Evolutionary conservation across 53 echinoderm and acorn worm genomes (phyloP), one percentile per base, ranked within the genome.

Genomic region (Paracentrotus lividus): DNA sequence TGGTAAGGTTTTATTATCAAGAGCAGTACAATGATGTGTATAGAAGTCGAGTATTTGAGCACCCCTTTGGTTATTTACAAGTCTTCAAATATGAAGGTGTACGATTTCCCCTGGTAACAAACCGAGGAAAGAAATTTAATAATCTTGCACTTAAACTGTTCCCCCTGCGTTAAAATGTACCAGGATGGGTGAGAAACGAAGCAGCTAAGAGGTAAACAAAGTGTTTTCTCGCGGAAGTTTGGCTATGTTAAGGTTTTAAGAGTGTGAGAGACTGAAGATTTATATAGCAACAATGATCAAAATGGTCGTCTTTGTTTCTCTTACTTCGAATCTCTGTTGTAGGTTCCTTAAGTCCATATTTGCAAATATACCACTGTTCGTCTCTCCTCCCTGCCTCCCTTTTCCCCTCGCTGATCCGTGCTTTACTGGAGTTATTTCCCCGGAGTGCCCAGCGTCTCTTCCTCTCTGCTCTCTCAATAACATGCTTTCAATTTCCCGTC

Each of bases 401-500:
- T 14, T 31, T 49, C 44, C 72, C 72, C 43, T 36, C 57, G 56
- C 64, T 27, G 36, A 59, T 18, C 88, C 88, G 88, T 88, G 88
- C 43, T 88, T 40, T 20, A 65, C 64, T 29, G 31, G 52, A 90
- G 90, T 90, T 90, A 90, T 90, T 90, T 90, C 90, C 90, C 90
- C 90, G 42, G 90, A 68, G 90, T 90, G 88, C 88, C 20, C 1
- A n/a, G 45, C 90, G 52, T 51, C 40, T 69, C 90, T 67, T 67
- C 90, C 90, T 90, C 49, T 33, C 8, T 9, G n/a, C 52, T 15
- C 72, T 64, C 90, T 67, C 72, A 21, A 23, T 60, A 65, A 61
- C 88, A 88, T 88, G 43, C 88, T 36, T 64, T 88, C 88, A 88
- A 88, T 88, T 88, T 88, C 88, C 88, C 88, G 88, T 88, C 88